Evolutionary conservation across 1,140 invertebrate species (phyloP).

Genomic region (Drosophila obscura): DNA sequence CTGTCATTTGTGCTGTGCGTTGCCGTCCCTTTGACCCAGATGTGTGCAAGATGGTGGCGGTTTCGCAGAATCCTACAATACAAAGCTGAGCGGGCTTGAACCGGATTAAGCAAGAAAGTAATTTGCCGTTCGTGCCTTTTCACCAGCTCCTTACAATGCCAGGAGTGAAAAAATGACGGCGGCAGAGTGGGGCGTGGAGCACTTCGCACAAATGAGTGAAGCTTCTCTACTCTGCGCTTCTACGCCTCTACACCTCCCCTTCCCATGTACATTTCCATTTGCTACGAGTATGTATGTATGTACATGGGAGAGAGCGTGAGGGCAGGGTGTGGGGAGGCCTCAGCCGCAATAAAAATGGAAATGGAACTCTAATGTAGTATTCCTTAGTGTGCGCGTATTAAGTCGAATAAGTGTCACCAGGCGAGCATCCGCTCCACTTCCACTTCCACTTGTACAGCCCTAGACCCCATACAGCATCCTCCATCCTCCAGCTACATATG

Average conservation of each 20-base stretch:
- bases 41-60: constrained; percentile 42
- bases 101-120: constrained; percentile 81
- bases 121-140: constrained; percentile 80
- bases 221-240: constrained; percentile 20
- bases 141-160: constrained; percentile 49
- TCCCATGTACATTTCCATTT: constrained; percentile 14
- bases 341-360: constrained; percentile 58
- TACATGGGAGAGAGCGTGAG: background rate
- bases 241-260: background rate
- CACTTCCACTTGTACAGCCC: constrained; percentile 36
- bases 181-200: constrained; percentile 16
- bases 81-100: constrained; percentile 70
- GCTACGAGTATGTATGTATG: background rate
- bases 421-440: constrained; percentile 45
- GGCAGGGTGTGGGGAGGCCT: constrained; percentile 17
- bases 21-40: constrained; percentile 69
- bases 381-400: constrained; percentile 70
- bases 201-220: constrained; percentile 62
- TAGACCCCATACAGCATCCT: constrained; percentile 2
- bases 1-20: constrained; percentile 60
- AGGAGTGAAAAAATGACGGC: constrained; percentile 30
- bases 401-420: constrained; percentile 74
- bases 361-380: constrained; percentile 76
- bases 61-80: constrained; percentile 41
- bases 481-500: constrained; percentile 18